Percentiles rank a stretch among this genome's conserved stretches.
Conservation (phyloP, 2,113 vertebrate genomes). For the Bufo bufo region DNA sequence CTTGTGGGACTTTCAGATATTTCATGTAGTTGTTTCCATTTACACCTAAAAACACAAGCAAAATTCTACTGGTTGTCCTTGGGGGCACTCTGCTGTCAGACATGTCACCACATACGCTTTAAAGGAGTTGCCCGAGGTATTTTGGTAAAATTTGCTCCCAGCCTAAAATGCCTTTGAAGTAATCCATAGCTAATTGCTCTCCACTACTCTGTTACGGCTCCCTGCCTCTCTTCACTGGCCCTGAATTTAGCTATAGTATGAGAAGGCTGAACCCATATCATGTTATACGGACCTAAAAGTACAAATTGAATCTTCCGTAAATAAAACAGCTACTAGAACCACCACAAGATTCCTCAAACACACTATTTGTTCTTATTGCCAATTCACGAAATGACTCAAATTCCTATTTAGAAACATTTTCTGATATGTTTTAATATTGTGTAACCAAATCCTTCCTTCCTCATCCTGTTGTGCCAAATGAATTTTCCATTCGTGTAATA, state of each 20-base stretch:
- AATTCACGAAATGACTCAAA: neutral
- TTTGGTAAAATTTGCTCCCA: too few species aligned
- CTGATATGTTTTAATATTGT: slow-evolving; percentile 8
- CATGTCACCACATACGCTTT: too few species aligned
- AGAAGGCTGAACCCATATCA: neutral
- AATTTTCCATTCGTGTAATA: neutral
- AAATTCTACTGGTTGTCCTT: too few species aligned
- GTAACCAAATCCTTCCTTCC: slow-evolving; percentile 44
- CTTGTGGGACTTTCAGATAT: too few species aligned
- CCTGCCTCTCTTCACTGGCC: too few species aligned
- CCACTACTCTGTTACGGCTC: too few species aligned
- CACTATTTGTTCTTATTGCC: neutral
- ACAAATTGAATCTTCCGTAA: neutral
- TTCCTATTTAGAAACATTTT: slow-evolving; percentile 7
- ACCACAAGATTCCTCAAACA: neutral
- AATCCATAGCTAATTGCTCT: too few species aligned
- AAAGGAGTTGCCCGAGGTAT: too few species aligned
- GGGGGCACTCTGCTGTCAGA: too few species aligned
- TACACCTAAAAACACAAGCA: too few species aligned
- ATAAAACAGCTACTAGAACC: neutral
- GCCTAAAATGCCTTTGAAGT: too few species aligned
- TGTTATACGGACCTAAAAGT: neutral
- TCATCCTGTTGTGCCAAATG: slow-evolving; percentile 3
- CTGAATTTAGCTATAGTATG: neutral
- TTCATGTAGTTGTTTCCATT: too few species aligned